Evolutionary conservation across 2,888 invertebrate genomes (phyloP), one percentile per base, ranked within the genome.

Genomic region (Volucella bombylans): DNA sequence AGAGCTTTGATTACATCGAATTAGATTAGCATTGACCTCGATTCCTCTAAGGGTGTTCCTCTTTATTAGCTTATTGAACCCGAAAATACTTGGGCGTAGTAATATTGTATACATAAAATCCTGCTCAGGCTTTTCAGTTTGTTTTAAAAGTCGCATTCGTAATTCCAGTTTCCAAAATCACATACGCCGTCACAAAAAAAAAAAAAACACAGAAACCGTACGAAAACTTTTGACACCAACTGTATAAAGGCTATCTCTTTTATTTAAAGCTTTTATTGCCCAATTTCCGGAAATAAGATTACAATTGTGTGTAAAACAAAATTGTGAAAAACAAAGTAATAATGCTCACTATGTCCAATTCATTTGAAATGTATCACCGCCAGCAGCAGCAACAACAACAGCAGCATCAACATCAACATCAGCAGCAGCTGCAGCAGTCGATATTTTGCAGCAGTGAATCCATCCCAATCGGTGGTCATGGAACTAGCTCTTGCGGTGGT

Each of bases 281-380:
- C 12, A 41, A n/a, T 41, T 8, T 15, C 14, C 41, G 11, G 39
- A 65, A 52, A 50, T 55, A 52, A 55, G 50, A 49, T 43, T 54
- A 43, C 15, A 69, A 69, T 74, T 38, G 57, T 74, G 23, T 45
- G 38, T 65, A 23, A 39, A 31, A 31, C 31, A 15, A 79, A 45
- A 43, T 49, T 65, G 41, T 2, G 43, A 45, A 62, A 72, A 72
- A 79, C 67, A 71, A 80, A 83, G 74, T 39, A 85, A 85, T 85
- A 85, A 85, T 85, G 85, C 80, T 85, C 74, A 85, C 85, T 59
- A 85, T 81, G 85, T 85, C 85, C 67, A 85, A 85, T 80, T 72
- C 67, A 57, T 85, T 76, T 49, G 85, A 77, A 72, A 85, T 85
- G 81, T 85, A 85, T 77, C 85, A 85, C 68, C 81, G 67, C 61